These are phyloP conservation scores for Ostrea denselamellosa DNA, from an alignment of 1,140 invertebrate genomes.

Conservation along the genomic window DNA sequence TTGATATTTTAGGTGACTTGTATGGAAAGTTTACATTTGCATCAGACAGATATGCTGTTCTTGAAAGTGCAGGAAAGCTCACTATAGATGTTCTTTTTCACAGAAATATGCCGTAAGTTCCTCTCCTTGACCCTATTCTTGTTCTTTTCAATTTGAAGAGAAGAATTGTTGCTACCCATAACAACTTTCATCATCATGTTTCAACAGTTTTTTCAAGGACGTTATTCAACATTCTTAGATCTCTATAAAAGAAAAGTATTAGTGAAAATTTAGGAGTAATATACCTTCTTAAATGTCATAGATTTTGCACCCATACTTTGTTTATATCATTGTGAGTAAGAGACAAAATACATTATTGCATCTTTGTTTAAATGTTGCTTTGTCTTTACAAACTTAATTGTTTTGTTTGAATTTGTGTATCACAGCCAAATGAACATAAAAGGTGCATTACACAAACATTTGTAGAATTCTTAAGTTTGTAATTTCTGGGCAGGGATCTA, in stretches of 20 bases:
- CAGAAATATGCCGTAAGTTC: constrained; percentile 70
- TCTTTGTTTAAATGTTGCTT: neutral
- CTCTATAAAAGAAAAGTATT: neutral
- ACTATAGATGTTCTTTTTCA: constrained; percentile 74
- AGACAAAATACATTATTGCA: neutral
- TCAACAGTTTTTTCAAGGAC: neutral
- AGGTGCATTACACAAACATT: constrained; percentile 18
- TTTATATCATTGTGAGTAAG: neutral
- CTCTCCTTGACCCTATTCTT: neutral
- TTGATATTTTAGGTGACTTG: constrained; percentile 65
- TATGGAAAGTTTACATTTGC: constrained; percentile 75
- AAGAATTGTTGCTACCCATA: neutral
- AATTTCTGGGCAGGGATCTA: neutral
- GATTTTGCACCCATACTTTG: neutral
- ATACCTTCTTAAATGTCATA: too few relatives aligned
- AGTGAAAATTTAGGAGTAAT: neutral
- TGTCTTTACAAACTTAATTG: neutral
- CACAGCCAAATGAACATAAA: neutral
- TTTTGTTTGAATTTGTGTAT: neutral
- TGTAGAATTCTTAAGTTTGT: neutral
- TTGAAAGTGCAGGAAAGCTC: constrained; percentile 73
- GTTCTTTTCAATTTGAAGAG: neutral
- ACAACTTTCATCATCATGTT: neutral
- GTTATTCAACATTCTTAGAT: neutral
- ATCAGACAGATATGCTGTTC: constrained; percentile 72